phyloP scores from a whole-genome alignment of 2,797 vertebrate genomes.

The Cephalopachus bancanus region DNA sequence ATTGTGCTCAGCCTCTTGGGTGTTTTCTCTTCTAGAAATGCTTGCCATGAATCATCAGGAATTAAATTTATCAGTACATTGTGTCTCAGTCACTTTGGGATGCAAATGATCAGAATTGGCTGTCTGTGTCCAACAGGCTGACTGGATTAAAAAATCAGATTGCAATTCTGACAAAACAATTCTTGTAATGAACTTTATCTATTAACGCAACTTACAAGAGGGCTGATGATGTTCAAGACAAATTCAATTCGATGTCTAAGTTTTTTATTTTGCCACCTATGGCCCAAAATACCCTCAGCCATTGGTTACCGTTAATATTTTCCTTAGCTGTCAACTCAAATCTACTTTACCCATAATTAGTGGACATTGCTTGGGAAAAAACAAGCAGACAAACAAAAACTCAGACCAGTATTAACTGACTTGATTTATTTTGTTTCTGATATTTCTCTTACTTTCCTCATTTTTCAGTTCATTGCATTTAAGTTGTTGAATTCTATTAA shows the following conservation, averaged over 20 bases:
- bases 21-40: conserved; percentile 32
- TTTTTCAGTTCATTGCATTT: conserved; percentile 72
- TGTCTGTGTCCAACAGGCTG: neutral
- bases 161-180: conserved; percentile 1
- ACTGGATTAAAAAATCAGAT: conserved; percentile 43
- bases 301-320: conserved; percentile 55
- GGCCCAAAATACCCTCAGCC: neutral
- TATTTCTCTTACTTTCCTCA: conserved; percentile 71
- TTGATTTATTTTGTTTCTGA: conserved; percentile 75
- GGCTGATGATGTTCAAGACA: neutral
- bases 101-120: neutral
- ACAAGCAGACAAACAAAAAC: neutral
- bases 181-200: conserved; percentile 22
- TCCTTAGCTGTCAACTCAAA: conserved; percentile 39
- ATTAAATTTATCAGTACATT: neutral
- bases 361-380: conserved; percentile 40
- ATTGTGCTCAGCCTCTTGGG: neutral
- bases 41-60: neutral
- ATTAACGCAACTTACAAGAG: conserved; percentile 5
- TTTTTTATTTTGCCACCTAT: conserved; percentile 31
- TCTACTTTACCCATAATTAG: conserved; percentile 51
- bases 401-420: conserved; percentile 48
- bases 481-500: conserved; percentile 69
- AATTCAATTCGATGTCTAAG: conserved; percentile 19
- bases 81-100: neutral